Base-by-base conservation (phyloP, 2,797 vertebrate genomes). In the Clarias platycephalus region DNA sequence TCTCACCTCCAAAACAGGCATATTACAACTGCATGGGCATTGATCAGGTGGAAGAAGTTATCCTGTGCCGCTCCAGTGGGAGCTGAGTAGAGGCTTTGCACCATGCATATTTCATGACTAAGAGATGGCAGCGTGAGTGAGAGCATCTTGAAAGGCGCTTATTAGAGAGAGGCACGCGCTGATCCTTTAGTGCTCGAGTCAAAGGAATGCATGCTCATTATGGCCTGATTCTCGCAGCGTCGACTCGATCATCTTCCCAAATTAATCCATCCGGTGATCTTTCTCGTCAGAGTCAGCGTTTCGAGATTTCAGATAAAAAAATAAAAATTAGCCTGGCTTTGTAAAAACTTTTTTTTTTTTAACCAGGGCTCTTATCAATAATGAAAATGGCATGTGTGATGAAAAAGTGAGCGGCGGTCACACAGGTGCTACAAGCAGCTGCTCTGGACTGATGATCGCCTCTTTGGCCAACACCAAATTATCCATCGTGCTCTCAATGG, bases 31-130 rank as follows among this genome's bases (percentile, higher is more conserved):
- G 70, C 78, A 40, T 20, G 71, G 72, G 81, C 85, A 88, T 89
- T 86, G 87, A 87, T 88, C 88, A 85, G 86, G 83, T 86, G 79
- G 74, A 85, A 68, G 70, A 66, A 86, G 83, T 84, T 87, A 87
- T 86, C 78, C 72, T 9, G 60, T 9, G 37, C 28, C 4, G 57
- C 82, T 87, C 85, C 68, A 12, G 81, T 1, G 83, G 85, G 83
- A 88, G 79, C 70, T 18, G 77, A 81, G 72, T 57, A 24, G 53
- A 76, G 78, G 80, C 76, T 70, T 67, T 31, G 40, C 70, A n/a
- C 49, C 26, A 74, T 86, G 70, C 81, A 85, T 86, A 87, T 90
- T 89, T 89, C 88, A 87, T 86, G 84, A 82, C 37, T 57, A 79
- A 60, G 82, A 72, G 88, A 87, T 60, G 81, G 86, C 70, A 28